Percentiles rank a stretch among this genome's conserved stretches.
Conservation (phyloP, 1,140 invertebrate species). For the Stegodyphus dumicola region DNA sequence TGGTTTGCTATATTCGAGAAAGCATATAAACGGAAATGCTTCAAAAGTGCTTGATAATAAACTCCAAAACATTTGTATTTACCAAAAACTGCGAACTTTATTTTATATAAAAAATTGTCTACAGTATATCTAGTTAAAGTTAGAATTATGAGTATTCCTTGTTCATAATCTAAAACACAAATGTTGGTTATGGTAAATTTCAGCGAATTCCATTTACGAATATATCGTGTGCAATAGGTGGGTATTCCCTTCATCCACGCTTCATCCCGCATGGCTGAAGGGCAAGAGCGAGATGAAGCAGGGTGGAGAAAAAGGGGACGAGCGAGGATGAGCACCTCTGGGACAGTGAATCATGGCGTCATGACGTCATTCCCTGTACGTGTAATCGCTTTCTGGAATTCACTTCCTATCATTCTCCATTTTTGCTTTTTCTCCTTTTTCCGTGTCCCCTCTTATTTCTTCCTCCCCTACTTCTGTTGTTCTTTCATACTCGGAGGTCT, state of each 20-base stretch:
- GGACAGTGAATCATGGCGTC: constrained; percentile 50
- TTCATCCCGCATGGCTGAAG: background rate
- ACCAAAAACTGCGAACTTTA: no score
- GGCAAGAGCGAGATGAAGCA: background rate
- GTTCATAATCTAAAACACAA: no score
- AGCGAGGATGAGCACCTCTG: constrained; percentile 29
- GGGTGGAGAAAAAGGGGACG: background rate
- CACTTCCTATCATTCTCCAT: constrained; percentile 40
- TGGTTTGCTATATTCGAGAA: no score
- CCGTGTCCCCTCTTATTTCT: background rate
- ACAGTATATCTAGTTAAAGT: no score
- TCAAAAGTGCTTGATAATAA: no score
- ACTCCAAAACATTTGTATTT: no score
- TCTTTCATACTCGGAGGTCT: background rate
- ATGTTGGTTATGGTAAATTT: no score
- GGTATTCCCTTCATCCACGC: background rate
- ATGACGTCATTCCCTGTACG: constrained; percentile 37
- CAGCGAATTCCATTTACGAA: no score
- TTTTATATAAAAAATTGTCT: no score
- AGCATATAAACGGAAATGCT: no score
- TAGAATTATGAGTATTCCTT: no score
- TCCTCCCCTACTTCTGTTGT: background rate
- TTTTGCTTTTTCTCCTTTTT: background rate
- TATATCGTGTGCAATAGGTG: background rate
- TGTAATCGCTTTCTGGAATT: constrained; percentile 51